These are phyloP conservation scores for Cydia strobilella DNA, from an alignment of 1,140 invertebrate species.

Conservation along the genomic window DNA sequence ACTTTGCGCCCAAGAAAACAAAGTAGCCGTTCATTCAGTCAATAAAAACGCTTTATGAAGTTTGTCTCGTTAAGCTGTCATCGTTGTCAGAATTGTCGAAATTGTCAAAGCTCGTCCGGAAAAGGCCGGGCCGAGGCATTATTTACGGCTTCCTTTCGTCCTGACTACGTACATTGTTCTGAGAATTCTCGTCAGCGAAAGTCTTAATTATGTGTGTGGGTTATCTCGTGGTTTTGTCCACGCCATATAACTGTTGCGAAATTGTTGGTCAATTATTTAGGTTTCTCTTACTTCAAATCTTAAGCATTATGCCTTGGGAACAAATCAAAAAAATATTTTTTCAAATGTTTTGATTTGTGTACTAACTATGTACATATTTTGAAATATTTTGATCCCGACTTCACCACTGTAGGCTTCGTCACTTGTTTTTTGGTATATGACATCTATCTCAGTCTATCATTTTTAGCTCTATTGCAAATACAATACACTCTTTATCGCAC, in stretches of 20 bases:
- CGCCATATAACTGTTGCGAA: not conserved
- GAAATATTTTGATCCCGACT: no score
- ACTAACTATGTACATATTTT: no score
- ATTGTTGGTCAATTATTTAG: not conserved
- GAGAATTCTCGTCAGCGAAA: constrained; percentile 43
- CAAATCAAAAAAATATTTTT: no score
- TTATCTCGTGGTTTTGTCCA: not conserved
- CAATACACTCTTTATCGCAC: no score
- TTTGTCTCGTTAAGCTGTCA: constrained; percentile 46
- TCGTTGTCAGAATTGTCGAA: constrained; percentile 51
- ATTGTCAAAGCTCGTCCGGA: constrained; percentile 17
- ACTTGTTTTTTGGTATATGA: no score
- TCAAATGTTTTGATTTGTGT: no score
- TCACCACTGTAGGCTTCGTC: no score
- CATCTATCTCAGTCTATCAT: no score
- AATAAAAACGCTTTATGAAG: constrained; percentile 3
- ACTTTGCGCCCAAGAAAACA: constrained; percentile 4
- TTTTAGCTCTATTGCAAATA: no score
- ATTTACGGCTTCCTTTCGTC: constrained; percentile 72
- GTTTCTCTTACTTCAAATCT: no score
- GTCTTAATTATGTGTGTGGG: not conserved
- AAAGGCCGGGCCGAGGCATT: constrained; percentile 56
- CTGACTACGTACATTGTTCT: constrained; percentile 58
- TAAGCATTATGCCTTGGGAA: no score
- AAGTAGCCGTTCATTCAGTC: not conserved